These are phyloP conservation scores for Phania funesta DNA, from an alignment of 2,888 invertebrate species.

Conservation along the genomic window DNA sequence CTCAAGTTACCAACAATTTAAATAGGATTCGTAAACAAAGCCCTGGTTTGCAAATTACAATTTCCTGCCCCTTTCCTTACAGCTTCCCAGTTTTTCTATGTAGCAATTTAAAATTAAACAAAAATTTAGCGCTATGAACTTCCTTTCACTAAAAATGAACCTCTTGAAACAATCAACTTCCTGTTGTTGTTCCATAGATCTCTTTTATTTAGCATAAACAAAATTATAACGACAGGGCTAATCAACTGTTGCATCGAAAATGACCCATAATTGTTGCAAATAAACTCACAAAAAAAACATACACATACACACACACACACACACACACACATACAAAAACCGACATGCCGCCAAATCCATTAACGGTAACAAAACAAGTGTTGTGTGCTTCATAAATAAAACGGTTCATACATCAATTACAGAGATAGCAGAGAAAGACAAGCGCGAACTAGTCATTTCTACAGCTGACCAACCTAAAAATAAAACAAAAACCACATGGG, in stretches of 20 bases:
- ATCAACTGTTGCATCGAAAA: constrained; percentile 49
- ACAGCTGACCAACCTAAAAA: constrained; percentile 58
- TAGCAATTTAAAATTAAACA: no score
- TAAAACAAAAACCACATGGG: constrained; percentile 18
- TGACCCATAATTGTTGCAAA: constrained; percentile 22
- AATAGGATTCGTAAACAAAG: no score
- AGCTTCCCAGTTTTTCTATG: no score
- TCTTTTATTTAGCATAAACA: constrained; percentile 33
- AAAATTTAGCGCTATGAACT: neutral
- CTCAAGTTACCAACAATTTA: no score
- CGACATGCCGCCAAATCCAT: constrained; percentile 52
- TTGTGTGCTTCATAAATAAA: constrained; percentile 41
- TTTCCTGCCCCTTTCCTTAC: no score
- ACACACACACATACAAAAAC: neutral
- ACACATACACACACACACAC: neutral
- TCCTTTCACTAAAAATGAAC: constrained; percentile 33
- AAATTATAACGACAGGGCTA: constrained; percentile 22
- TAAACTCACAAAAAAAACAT: constrained; percentile 17
- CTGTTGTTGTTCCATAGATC: constrained; percentile 27
- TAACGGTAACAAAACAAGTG: constrained; percentile 63
- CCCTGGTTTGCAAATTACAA: no score
- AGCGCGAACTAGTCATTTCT: constrained; percentile 4
- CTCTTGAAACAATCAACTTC: constrained; percentile 35
- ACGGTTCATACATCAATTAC: constrained; percentile 8
- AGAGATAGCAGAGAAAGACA: constrained; percentile 1